These are phyloP conservation scores for Drosophila hamatofila DNA, from an alignment of 2,888 invertebrate genomes.

Conservation along the genomic window DNA sequence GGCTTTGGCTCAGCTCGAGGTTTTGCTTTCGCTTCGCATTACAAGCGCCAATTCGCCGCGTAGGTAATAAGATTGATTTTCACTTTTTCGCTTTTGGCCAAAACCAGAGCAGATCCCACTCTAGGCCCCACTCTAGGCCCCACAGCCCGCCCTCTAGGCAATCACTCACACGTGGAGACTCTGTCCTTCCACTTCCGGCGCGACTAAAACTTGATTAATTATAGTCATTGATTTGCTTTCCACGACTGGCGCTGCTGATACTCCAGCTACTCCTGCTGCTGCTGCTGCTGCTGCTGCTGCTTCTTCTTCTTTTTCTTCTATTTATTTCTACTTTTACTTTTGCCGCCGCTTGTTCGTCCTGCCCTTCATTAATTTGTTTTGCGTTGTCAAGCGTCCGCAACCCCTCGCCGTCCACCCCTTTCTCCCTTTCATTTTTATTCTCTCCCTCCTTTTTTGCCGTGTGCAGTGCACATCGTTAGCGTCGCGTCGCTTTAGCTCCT, in stretches of 20 bases:
- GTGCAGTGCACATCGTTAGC: slow-evolving; percentile 39
- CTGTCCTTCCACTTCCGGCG: not conserved
- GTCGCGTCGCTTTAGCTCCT: not conserved
- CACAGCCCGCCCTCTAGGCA: slow-evolving; percentile 32
- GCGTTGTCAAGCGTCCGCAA: slow-evolving; percentile 42
- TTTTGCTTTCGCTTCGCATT: slow-evolving; percentile 29
- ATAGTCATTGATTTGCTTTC: slow-evolving; percentile 81
- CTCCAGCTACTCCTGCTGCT: slow-evolving; percentile 26
- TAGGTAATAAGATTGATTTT: slow-evolving; percentile 81
- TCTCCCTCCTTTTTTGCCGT: not conserved
- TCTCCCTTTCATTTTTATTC: not conserved
- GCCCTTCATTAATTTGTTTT: slow-evolving; percentile 73
- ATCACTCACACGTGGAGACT: slow-evolving; percentile 73
- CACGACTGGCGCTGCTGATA: slow-evolving; percentile 51
- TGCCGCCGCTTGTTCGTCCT: slow-evolving; percentile 23
- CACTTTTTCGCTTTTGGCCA: slow-evolving; percentile 69
- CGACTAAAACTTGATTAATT: slow-evolving; percentile 78
- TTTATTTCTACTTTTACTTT: slow-evolving; percentile 12
- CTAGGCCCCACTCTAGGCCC: too few relatives aligned
- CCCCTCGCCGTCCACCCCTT: not conserved
- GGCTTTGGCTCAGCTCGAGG: not conserved
- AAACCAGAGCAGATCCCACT: not conserved
- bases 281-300: not conserved
- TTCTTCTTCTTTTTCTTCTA: slow-evolving; percentile 6
- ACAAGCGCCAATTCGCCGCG: slow-evolving; percentile 61